Conservation (phyloP, 1,140 invertebrate genomes). For the Schlechtendalia chinensis region DNA sequence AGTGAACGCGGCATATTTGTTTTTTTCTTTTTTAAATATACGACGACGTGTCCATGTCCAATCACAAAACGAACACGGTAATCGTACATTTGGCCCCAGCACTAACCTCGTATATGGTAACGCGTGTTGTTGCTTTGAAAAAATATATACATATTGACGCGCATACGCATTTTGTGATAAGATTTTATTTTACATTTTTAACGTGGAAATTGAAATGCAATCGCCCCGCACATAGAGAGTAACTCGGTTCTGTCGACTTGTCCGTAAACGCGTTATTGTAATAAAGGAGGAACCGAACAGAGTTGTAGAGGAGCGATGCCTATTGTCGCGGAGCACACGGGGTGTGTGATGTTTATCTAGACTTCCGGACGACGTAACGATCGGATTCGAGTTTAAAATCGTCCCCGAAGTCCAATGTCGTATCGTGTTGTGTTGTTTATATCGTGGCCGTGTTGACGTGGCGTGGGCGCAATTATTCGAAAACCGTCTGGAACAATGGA, state of each 20-base stretch:
- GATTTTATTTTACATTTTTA: not conserved
- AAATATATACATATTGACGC: not conserved
- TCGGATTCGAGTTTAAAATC: not conserved
- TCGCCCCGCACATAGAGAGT: not conserved
- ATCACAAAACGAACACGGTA: not conserved
- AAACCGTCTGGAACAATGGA: not conserved
- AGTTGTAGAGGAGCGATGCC: not conserved
- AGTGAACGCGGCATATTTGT: not conserved
- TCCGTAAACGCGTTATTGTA: not conserved
- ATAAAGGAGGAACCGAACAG: not conserved
- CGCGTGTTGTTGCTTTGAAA: constrained; percentile 8
- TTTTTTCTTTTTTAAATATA: no score
- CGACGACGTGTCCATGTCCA: constrained; percentile 10
- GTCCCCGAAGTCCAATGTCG: not conserved
- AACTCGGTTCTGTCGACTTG: not conserved
- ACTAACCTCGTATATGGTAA: not conserved
- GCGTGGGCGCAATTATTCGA: no score
- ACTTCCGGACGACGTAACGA: constrained; percentile 13
- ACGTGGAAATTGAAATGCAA: not conserved
- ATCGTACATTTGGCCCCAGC: not conserved
- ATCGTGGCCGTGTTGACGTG: no score
- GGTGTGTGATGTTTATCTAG: constrained; percentile 26
- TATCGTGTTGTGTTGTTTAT: no score
- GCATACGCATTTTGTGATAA: constrained; percentile 2
- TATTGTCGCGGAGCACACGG: not conserved